phyloP scores from a whole-genome alignment of 2,888 invertebrate genomes.

The Crematogaster levior region DNA sequence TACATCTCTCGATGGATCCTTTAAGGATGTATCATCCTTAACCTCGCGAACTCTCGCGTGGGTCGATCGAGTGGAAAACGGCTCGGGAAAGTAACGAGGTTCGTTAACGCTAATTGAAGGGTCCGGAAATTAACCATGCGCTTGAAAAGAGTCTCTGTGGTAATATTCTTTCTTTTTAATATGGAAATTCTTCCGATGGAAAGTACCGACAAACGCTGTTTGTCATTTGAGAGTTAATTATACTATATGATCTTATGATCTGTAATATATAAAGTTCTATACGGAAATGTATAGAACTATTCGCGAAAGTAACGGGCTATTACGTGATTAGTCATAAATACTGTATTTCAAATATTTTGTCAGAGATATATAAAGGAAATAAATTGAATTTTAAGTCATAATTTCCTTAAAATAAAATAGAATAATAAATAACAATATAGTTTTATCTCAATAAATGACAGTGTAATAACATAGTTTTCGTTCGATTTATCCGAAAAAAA shows the following conservation, averaged over 20 bases:
- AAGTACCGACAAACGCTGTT: neutral
- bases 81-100: constrained; percentile 25
- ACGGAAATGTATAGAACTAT: constrained; percentile 27
- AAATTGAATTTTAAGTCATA: neutral
- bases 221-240: constrained; percentile 19
- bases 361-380: neutral
- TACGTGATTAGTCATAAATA: constrained; percentile 21
- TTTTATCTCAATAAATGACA: neutral
- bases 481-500: neutral
- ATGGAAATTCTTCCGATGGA: neutral
- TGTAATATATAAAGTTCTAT: neutral
- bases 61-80: constrained; percentile 7
- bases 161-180: constrained; percentile 6
- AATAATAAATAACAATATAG: neutral
- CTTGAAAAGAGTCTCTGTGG: neutral
- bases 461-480: neutral
- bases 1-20: constrained; percentile 30
- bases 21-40: constrained; percentile 42
- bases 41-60: constrained; percentile 34
- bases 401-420: neutral
- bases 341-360: constrained; percentile 1
- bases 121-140: constrained; percentile 20
- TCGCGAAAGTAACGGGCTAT: constrained; percentile 26
- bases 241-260: neutral
- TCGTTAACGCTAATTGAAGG: constrained; percentile 33